Evolutionary conservation across 2,113 vertebrate species (phyloP).

Genomic region (Sceloporus tristichus): DNA sequence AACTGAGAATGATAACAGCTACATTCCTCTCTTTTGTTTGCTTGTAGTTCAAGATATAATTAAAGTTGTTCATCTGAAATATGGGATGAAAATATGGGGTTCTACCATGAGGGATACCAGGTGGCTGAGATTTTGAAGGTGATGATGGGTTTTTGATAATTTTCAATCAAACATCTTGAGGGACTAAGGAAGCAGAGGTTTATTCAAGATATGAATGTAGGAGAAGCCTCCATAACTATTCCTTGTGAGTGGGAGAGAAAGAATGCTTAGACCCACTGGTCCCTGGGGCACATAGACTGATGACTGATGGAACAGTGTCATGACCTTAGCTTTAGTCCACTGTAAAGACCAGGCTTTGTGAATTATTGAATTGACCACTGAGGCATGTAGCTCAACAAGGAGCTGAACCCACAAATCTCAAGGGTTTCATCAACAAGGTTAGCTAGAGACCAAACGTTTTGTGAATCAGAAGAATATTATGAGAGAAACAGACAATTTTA

Average conservation of each 20-base stretch:
- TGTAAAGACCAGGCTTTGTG: conserved; percentile 19
- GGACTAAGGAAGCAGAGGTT: neutral
- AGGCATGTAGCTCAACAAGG: neutral
- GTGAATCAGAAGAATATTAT: conserved; percentile 24
- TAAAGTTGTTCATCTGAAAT: neutral
- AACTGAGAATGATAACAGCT: neutral
- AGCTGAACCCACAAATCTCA: conserved; percentile 26
- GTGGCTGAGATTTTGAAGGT: neutral
- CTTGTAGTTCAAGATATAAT: neutral
- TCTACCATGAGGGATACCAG: neutral
- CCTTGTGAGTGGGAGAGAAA: conserved; percentile 6
- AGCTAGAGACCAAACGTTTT: conserved; percentile 23
- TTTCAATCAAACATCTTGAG: neutral
- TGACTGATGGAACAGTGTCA: no score
- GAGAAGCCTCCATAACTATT: neutral
- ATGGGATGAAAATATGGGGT: neutral
- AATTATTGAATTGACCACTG: conserved; percentile 50
- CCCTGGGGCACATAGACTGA: neutral
- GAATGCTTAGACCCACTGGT: conserved; percentile 33
- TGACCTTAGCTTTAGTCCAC: neutral
- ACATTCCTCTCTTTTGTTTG: neutral
- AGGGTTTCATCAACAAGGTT: conserved; percentile 3
- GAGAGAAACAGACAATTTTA: neutral
- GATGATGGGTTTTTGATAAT: neutral
- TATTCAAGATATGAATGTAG: accelerated